Percentiles rank a stretch among this genome's conserved stretches.
Conservation (phyloP, 64 coral and sea anemone species). For the Astreopora myriophthalma region DNA sequence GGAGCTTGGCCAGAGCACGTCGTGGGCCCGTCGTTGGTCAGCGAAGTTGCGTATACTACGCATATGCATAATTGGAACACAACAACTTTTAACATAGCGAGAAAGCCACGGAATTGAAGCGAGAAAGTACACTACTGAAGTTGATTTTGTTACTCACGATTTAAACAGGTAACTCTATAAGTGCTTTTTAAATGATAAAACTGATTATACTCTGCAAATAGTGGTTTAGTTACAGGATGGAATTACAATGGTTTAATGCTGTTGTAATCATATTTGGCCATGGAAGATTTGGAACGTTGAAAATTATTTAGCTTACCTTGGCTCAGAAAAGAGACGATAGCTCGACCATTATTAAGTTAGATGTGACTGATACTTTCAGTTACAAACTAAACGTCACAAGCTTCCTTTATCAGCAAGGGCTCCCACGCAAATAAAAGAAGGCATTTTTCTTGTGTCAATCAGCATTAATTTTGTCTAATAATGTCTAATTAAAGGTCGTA, state of each 20-base stretch:
- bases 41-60: not conserved
- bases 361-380: too few relatives aligned
- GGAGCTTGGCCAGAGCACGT: too few relatives aligned
- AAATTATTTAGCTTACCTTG: not conserved
- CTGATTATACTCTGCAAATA: not conserved
- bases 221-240: not conserved
- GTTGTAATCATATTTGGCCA: not conserved
- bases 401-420: too few relatives aligned
- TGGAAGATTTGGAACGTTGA: not conserved
- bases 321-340: not conserved
- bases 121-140: not conserved
- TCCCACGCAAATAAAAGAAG: too few relatives aligned
- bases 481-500: not conserved
- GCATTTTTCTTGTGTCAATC: too few relatives aligned
- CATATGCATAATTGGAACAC: not conserved
- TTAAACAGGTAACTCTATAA: not conserved
- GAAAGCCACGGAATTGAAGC: not conserved
- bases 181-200: not conserved
- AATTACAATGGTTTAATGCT: not conserved
- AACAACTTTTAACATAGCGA: not conserved
- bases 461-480: not conserved
- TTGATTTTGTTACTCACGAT: not conserved
- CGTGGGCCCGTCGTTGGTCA: conserved; percentile 9
- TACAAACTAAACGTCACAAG: too few relatives aligned
- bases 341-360: too few relatives aligned